Base-by-base conservation (phyloP, 2,888 invertebrate species). In the Embidobia sp. region DNA sequence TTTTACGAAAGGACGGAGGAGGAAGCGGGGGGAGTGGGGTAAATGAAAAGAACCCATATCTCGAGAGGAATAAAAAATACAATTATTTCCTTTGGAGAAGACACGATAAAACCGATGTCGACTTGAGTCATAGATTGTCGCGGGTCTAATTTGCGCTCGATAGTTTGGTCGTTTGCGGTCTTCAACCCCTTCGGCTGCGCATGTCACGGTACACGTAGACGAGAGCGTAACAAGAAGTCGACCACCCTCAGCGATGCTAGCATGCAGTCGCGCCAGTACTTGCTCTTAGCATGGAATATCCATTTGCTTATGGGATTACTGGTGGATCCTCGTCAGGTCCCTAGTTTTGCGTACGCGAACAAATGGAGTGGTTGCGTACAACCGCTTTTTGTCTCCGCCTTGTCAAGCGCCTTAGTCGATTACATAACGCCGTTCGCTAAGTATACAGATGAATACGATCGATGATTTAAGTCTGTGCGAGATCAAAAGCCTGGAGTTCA, bases 351-450 rank as follows among this genome's bases (percentile, higher is more conserved):
- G 42, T 33, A 19, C 16, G 49, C 51, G 59, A 49, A 29, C 37
- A 15, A 37, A 29, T 29, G 46, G 61, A 16, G 16, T 15, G 53
- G 35, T 16, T 1, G 57, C 51, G 29, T 59, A 70, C 78, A n/a
- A n/a, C n/a, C n/a, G n/a, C n/a, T n/a, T n/a, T n/a, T n/a, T n/a
- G n/a, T n/a, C 79, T 80, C 77, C 51, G 44, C 64, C 46, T 74
- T 79, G 77, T 79, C 80, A 80, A 74, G 80, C 49, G 49, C 49
- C 63, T 63, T 63, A 18, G 63, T 80, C 82, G 77, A 73, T 63
- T 67, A 63, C 63, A 48, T 59, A 53, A 51, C 55, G 27, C 53
- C 66, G 63, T 27, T 48, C 46, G 53, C 59, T n/a, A n/a, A n/a
- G n/a, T n/a, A n/a, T n/a, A n/a, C n/a, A n/a, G n/a, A n/a, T n/a